Evolutionary conservation across 2,113 vertebrate species (phyloP), one percentile per base, ranked within the genome.

Genomic region (Cichladusa arquata): DNA sequence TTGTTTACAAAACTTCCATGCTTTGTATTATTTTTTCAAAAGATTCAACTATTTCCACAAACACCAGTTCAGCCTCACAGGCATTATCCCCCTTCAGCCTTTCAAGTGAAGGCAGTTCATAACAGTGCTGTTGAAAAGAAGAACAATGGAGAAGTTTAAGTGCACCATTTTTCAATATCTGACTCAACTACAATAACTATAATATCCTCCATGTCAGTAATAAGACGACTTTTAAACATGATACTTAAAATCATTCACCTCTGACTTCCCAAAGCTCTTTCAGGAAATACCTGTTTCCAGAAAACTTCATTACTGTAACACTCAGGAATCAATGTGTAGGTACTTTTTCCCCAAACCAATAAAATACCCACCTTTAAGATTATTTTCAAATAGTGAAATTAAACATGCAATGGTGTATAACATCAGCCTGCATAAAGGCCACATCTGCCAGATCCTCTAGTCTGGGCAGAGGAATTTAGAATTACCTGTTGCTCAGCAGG

Each of bases 191-290:
- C 29, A 67, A 71, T 34, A 94, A 91, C 71, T 58, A 4, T 42
- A 69, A 66, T 25, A 62, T 45, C 79, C 66, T 64, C 34, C n/a
- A 56, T 16, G 6, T 83, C 51, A 84, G 48, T 65, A 90, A 50
- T 70, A 94, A 65, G 57, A 84, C 7, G 7, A 67, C 12, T 77
- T 42, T 79, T 95, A 86, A 95, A 57, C 58, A 61, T 4, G 25
- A 53, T 70, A 84, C 74, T 73, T 76, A 78, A 92, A 93, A 79
- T 56, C 78, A 84, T 90, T 96, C 64, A 91, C 74, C 87, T 65
- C 48, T 93, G 65, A 58, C 78, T 81, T 64, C n/a, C 72, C 40
- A 66, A 64, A 92, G 69, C 40, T 47, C 72, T 67, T 84, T 60
- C 48, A 82, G 76, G 64, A 93, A 92, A 69, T 12, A 22, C 13